Conservation (phyloP, 2,888 invertebrate species). For the Drosophila tripunctata region DNA sequence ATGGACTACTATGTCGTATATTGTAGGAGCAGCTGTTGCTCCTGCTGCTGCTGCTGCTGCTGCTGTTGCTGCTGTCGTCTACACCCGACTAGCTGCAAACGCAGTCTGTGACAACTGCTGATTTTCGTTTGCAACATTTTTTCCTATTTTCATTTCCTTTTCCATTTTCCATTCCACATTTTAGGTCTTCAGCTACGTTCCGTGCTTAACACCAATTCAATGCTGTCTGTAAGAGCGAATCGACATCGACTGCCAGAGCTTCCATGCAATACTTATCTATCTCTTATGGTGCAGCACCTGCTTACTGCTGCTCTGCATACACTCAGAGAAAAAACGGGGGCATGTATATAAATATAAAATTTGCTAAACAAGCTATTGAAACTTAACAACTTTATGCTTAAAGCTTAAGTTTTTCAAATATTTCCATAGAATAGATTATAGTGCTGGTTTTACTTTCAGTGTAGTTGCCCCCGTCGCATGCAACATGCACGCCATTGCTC, state of each 20-base stretch:
- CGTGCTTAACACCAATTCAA: slow-evolving; percentile 82
- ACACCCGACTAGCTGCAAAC: slow-evolving; percentile 7
- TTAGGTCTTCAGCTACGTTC: slow-evolving; percentile 63
- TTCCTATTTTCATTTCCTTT: slow-evolving; percentile 56
- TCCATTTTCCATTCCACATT: slow-evolving; percentile 44
- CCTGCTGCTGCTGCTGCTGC: not conserved
- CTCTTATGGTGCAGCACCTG: slow-evolving; percentile 17
- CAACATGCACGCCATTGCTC: slow-evolving; percentile 61
- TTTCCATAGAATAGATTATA: no score
- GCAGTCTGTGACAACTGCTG: slow-evolving; percentile 64
- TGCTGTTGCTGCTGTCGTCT: slow-evolving; percentile 13
- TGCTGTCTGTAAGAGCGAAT: slow-evolving; percentile 58
- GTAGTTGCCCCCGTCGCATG: slow-evolving; percentile 39
- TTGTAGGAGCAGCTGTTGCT: not conserved
- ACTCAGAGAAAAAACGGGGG: no score
- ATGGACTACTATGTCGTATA: not conserved
- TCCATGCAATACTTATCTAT: slow-evolving; percentile 66
- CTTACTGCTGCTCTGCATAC: slow-evolving; percentile 13
- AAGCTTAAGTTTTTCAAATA: no score
- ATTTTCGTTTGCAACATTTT: slow-evolving; percentile 72
- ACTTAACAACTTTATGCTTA: no score
- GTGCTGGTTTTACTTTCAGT: no score
- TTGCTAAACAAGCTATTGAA: no score
- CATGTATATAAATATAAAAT: no score
- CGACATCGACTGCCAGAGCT: slow-evolving; percentile 50